A percentile compares a stretch with the other conserved stretches of the same genome.
Evolutionary conservation across 1,140 invertebrate species (phyloP).

Genomic region (Dendrolimus kikuchii): DNA sequence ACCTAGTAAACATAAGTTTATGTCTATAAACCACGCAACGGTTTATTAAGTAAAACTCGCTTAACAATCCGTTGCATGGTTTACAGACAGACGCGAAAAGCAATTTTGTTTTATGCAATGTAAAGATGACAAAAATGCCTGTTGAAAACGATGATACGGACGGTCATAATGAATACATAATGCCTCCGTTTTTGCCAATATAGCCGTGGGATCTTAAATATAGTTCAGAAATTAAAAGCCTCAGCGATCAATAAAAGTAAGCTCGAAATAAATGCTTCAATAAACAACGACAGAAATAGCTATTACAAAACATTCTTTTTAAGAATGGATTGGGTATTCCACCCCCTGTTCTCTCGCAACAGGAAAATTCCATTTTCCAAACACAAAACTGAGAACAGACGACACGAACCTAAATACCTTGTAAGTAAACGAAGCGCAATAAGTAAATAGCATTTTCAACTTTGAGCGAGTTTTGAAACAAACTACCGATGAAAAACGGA

Average conservation of each 20-base stretch:
- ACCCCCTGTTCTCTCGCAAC: conserved; percentile 37
- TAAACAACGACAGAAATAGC: conserved; percentile 36
- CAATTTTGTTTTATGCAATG: no score
- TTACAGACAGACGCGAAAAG: no score
- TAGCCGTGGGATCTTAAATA: no score
- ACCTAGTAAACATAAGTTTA: no score
- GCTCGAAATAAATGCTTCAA: conserved; percentile 13
- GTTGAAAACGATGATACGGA: no score
- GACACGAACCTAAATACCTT: conserved; percentile 63
- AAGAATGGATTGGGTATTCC: conserved; percentile 57
- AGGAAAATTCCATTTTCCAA: conserved; percentile 67
- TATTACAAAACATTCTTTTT: conserved; percentile 47
- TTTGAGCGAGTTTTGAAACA: conserved; percentile 60
- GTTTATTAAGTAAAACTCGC: no score
- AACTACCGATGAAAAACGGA: conserved; percentile 54
- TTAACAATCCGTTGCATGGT: no score
- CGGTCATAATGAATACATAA: no score
- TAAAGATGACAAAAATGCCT: no score
- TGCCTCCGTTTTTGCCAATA: no score
- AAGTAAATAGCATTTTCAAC: conserved; percentile 61
- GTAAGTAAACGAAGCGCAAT: conserved; percentile 68
- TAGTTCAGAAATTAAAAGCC: no score
- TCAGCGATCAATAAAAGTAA: conserved; percentile 2
- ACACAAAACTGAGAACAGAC: conserved; percentile 59
- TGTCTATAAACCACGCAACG: no score